Evolutionary conservation across 2,797 vertebrate genomes (phyloP), one percentile per base, ranked within the genome.

Genomic region (Gadopsis bispinosus): DNA sequence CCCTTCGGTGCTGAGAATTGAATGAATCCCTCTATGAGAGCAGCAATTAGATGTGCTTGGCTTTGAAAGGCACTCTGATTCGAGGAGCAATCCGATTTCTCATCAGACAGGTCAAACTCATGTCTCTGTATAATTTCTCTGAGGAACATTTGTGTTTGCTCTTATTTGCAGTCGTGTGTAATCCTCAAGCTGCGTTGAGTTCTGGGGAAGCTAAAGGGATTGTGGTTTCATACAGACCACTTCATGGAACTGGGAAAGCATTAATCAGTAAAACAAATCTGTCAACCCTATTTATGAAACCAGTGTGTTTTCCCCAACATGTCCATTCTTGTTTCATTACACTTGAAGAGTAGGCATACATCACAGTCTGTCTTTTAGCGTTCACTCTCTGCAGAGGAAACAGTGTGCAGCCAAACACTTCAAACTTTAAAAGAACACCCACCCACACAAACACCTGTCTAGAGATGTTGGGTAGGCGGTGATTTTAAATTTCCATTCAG

Each of bases 31-130:
- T 62, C 50, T 31, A 20, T 67, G 53, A 63, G 33, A 39, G 7
- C 4, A 62, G 26, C n/a, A 66, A 48, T 60, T 54, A 67, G 17
- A 80, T 54, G 6, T 14, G 7, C 11, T 29, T 20, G 33, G 7
- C 41, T 75, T 31, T 41, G 5, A 77, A 79, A 73, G 29, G 60
- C 63, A 31, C 35, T 68, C 35, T 22, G 14, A 58, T 66, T 51
- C 3, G 17, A 70, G 22, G 11, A 74, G 47, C 33, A 54, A 4
- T 17, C 43, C 1, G 2, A 53, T 7, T 12, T 7, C n/a, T 50
- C 55, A 5, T 48, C 31, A 33, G 39, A 41, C 43, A 76, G 31
- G 33, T 50, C 3, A 35, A 50, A 58, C 58, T 66, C 58, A 22
- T 11, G 6, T n/a, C 33, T 61, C 2, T 19, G 39, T 45, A 7